Base-by-base conservation (phyloP, 2,113 vertebrate genomes). In the Hiodon alosoides region DNA sequence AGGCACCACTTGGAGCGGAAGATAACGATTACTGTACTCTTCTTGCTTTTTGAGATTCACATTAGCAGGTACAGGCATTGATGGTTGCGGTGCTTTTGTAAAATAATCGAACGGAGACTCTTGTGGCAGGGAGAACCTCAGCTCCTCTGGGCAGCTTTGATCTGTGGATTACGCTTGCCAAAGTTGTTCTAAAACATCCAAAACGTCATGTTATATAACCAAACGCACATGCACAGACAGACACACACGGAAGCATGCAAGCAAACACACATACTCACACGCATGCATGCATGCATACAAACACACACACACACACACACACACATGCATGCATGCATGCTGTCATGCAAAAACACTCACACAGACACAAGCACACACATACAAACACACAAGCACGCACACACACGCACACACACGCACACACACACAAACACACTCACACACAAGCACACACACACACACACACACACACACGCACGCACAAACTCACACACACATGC, bases 161-260 rank as follows among this genome's bases (percentile, higher is more conserved):
- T 54, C 67, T 53, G 7, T 4, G 4, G 67, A n/a, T 53, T 68
- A 59, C 57, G 54, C 64, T 50, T 74, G 67, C 59, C 55, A 68
- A 66, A 75, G 65, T 31, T 75, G 64, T 58, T 17, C 54, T 51
- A 50, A 55, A 75, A 58, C 52, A 66, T 10, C 4, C 10, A 59
- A 46, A 31, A 71, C 7, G 17, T 13, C 31, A 17, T 47, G 7
- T 4, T 48, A 11, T 7, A 2, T 10, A 17, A 31, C 31, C 31
- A 31, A 31, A 31, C 61, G 7, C 61, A 16, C 61, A 16, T 14
- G 6, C 61, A 46, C 62, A 46, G 6, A 2, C 62, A 7, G 0
- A 47, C 62, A 65, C 62, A 65, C 8, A 65, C 17, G 47, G 6
- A 46, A 1, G 47, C 10, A 10, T 14, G 13, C 3, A 64, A 3